Conservation (phyloP, 1,140 invertebrate genomes). For the Rhynchophorus ferrugineus region DNA sequence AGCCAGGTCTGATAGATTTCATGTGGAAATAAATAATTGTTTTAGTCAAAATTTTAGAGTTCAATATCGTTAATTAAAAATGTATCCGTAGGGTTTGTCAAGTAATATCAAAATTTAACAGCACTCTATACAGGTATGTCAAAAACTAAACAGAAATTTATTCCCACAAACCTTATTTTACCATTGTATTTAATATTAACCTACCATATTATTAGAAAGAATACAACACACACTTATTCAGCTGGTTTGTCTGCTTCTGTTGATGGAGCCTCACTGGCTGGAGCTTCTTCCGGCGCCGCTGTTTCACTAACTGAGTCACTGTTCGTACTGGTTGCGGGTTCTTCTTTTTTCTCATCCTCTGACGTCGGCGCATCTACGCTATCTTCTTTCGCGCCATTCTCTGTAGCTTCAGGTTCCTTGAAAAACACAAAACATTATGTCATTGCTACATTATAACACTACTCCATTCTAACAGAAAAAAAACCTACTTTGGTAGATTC, state of each 20-base stretch:
- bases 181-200: constrained; percentile 29
- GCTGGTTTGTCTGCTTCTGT: constrained; percentile 30
- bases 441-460: too few relatives aligned
- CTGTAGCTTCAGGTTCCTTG: constrained; percentile 33
- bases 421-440: too few relatives aligned
- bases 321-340: constrained; percentile 23
- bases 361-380: constrained; percentile 27
- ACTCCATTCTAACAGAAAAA: too few relatives aligned
- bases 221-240: constrained; percentile 29
- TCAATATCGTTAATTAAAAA: too few relatives aligned
- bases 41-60: too few relatives aligned
- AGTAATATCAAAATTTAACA: background rate
- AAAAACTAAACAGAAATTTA: constrained; percentile 22
- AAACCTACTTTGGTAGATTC: constrained; percentile 33
- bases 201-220: constrained; percentile 29
- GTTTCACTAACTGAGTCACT: constrained; percentile 22
- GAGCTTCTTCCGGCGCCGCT: background rate
- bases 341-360: constrained; percentile 30
- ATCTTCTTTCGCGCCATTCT: constrained; percentile 37
- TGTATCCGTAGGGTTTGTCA: too few relatives aligned
- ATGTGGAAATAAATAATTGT: background rate
- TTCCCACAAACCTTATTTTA: constrained; percentile 21
- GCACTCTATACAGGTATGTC: constrained; percentile 2
- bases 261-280: constrained; percentile 1
- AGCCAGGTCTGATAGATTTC: background rate